A percentile compares a stretch with the other conserved stretches of the same genome.
Conservation (phyloP, 64 coral and sea anemone species). For the Pocillopora damicornis region DNA sequence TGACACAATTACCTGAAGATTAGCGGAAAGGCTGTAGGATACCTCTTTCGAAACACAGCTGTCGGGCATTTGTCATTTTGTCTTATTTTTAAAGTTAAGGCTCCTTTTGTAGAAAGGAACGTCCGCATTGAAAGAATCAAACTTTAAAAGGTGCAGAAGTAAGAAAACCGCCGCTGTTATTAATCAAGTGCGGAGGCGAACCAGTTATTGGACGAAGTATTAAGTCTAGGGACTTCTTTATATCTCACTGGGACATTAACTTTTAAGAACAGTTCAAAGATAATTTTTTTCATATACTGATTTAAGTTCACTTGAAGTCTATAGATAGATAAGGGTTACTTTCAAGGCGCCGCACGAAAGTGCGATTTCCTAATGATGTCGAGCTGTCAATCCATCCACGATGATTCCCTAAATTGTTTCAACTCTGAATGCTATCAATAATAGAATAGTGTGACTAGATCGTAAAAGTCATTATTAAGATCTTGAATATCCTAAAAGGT, state of each 20-base stretch:
- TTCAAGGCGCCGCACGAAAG: constrained; percentile 5
- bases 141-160: not conserved
- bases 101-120: not conserved
- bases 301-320: not conserved
- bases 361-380: not conserved
- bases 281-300: not conserved
- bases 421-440: too few relatives aligned
- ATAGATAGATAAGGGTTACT: constrained; percentile 17
- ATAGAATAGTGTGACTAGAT: too few relatives aligned
- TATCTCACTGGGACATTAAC: not conserved
- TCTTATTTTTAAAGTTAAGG: not conserved
- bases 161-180: not conserved
- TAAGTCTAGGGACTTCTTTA: not conserved
- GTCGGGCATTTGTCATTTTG: not conserved
- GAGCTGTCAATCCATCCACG: not conserved
- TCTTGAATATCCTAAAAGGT: too few relatives aligned
- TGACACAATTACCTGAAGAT: not conserved
- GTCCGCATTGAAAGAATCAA: not conserved
- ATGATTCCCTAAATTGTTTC: too few relatives aligned
- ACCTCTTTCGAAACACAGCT: not conserved
- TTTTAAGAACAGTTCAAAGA: not conserved
- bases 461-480: too few relatives aligned
- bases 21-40: not conserved
- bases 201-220: not conserved
- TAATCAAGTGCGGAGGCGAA: not conserved